Evolutionary conservation across 2,888 invertebrate genomes (phyloP), one percentile per base, ranked within the genome.

Genomic region (Eilema depressum): DNA sequence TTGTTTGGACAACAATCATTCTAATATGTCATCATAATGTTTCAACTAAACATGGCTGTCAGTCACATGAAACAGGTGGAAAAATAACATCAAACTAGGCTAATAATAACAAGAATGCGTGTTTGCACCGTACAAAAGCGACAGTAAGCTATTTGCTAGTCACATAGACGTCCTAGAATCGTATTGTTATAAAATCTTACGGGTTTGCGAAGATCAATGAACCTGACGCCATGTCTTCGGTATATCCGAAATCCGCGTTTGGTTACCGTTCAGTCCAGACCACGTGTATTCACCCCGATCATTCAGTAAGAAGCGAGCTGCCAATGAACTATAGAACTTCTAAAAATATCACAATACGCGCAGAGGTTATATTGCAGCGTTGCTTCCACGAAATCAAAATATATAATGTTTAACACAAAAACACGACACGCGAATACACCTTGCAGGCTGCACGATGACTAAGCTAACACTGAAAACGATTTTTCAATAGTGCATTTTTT

Each of bases 331-430:
- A 91, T 89, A 91, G 87, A 89, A 89, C 84, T 88, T 94, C 95
- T 95, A 95, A 91, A 95, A 95, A 95, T 95, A 95, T 82, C 91
- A 90, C 92, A 92, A 91, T 89, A 91, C 89, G 90, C 88, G 87
- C 86, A 84, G 87, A 94, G 95, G 95, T 94, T 95, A 95, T 93
- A 87, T 85, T 88, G 81, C 86, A 88, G 81, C 85, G 86, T 85
- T 86, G 82, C 78, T 83, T 82, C 79, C 84, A 85, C 81, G 80
- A 76, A 81, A 80, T 73, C 77, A 79, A 71, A 70, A 77, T 77
- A 70, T 81, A 81, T 79, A 78, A 77, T 74, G 76, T 83, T 79
- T 74, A 85, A 83, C 88, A 91, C 89, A 85, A 81, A 83, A 84
- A 86, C 88, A 88, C 86, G 80, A 79, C 87, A 88, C 88, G 81